Conservation (phyloP, 1,140 invertebrate species). For the Meteorus sp. region DNA sequence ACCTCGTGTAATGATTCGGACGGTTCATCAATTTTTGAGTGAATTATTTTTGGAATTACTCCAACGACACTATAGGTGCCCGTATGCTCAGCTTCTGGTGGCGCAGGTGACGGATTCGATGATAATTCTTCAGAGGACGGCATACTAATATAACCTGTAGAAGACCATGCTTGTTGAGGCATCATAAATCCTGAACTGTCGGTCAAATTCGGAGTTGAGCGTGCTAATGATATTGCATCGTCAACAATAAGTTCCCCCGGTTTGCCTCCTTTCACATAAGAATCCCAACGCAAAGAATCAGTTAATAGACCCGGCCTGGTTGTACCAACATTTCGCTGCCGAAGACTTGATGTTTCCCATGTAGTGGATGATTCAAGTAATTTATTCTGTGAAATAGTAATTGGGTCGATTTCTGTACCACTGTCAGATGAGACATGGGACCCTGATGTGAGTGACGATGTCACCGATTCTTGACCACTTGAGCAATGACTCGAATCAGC, state of each 20-base stretch:
- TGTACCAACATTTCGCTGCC: constrained; percentile 49
- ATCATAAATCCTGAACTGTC: constrained; percentile 41
- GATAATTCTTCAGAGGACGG: constrained; percentile 51
- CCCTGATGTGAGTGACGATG: constrained; percentile 61
- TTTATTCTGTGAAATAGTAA: constrained; percentile 44
- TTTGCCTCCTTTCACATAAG: constrained; percentile 48
- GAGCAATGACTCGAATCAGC: constrained; percentile 64
- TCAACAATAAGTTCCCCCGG: constrained; percentile 34
- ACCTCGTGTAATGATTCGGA: constrained; percentile 9
- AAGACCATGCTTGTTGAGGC: constrained; percentile 52
- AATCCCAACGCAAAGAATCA: constrained; percentile 42
- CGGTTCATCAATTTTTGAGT: constrained; percentile 36
- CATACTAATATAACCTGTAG: constrained; percentile 55
- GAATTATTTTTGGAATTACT: constrained; percentile 32
- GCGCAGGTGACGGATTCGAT: constrained; percentile 47
- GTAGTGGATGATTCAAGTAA: constrained; percentile 38
- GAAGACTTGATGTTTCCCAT: constrained; percentile 50
- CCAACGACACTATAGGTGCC: constrained; percentile 45
- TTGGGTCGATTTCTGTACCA: constrained; percentile 58
- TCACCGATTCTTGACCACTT: constrained; percentile 63
- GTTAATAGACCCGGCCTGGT: constrained; percentile 28
- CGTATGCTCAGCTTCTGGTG: constrained; percentile 32
- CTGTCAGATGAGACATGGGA: constrained; percentile 61
- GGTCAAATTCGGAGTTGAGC: constrained; percentile 51
- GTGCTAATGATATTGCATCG: constrained; percentile 45